Evolutionary conservation across 2,797 vertebrate species (phyloP).

Genomic region (Macropus fuliginosus): DNA sequence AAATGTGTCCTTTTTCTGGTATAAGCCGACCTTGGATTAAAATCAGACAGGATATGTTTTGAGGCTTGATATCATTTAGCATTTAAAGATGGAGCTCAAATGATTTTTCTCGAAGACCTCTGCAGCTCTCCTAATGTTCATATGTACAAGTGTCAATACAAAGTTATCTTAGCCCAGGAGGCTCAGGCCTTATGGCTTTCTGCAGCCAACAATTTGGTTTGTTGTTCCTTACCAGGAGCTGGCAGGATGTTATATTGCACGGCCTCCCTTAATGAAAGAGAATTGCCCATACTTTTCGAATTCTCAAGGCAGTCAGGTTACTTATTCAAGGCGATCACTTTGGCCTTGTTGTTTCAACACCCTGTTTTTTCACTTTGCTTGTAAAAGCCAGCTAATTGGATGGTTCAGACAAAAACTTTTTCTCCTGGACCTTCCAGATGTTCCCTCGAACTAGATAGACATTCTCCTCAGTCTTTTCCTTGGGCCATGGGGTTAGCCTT

Average conservation of each 20-base stretch:
- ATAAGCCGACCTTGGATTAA: slow-evolving; percentile 50
- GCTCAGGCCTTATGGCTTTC: not conserved
- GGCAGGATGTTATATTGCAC: slow-evolving; percentile 21
- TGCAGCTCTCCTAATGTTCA: not conserved
- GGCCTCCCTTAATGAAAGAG: slow-evolving; percentile 35
- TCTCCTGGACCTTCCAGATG: slow-evolving; percentile 1
- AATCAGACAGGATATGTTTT: slow-evolving; percentile 31
- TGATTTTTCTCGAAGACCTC: slow-evolving; percentile 41
- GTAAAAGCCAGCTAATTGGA: not conserved
- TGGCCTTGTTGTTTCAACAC: slow-evolving; percentile 42
- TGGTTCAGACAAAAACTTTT: slow-evolving; percentile 29
- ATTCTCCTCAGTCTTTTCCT: slow-evolving; percentile 31
- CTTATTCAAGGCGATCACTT: not conserved
- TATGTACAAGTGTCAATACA: slow-evolving; percentile 19
- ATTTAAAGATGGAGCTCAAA: slow-evolving; percentile 46
- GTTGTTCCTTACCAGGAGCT: slow-evolving; percentile 41
- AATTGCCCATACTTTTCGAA: slow-evolving; percentile 30
- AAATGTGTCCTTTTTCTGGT: slow-evolving; percentile 16
- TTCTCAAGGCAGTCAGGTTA: not conserved
- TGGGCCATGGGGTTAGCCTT: not conserved
- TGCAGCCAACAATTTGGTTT: not conserved
- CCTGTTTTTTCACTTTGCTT: slow-evolving; percentile 41
- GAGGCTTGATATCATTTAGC: slow-evolving; percentile 41
- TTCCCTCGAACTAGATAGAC: slow-evolving; percentile 58
- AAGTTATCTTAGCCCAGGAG: slow-evolving; percentile 5